These are phyloP conservation scores for Menidia menidia DNA, from an alignment of 2,797 vertebrate genomes.

Conservation along the genomic window DNA sequence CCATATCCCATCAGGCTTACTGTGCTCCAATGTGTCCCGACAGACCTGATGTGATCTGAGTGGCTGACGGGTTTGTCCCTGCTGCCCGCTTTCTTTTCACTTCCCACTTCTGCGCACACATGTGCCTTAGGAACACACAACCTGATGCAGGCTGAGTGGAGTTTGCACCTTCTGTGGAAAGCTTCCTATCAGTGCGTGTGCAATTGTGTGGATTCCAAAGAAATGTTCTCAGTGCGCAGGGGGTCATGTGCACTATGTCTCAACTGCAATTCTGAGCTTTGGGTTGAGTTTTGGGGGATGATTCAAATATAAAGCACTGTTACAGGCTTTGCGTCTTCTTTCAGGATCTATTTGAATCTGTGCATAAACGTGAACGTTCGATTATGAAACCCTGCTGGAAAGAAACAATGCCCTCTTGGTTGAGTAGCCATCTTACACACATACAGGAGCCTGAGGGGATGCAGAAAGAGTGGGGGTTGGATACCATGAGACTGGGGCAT, in stretches of 20 bases:
- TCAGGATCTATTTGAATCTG: constrained; percentile 63
- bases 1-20: constrained; percentile 82
- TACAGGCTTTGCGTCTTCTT: constrained; percentile 55
- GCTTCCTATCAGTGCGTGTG: constrained; percentile 41
- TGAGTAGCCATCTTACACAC: constrained; percentile 77
- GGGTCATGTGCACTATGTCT: constrained; percentile 1
- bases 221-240: constrained; percentile 21
- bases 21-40: constrained; percentile 84
- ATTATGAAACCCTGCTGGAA: constrained; percentile 77
- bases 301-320: constrained; percentile 40
- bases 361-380: constrained; percentile 75
- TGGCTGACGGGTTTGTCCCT: constrained; percentile 84
- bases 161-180: constrained; percentile 61
- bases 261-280: constrained; percentile 29
- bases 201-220: constrained; percentile 34
- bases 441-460: constrained; percentile 69
- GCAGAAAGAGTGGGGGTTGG: constrained; percentile 80
- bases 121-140: constrained; percentile 63
- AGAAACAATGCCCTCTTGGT: constrained; percentile 84
- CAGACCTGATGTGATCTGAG: constrained; percentile 86
- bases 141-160: constrained; percentile 69
- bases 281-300: constrained; percentile 35
- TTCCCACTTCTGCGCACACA: constrained; percentile 63
- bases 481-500: constrained; percentile 81
- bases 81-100: constrained; percentile 83